phyloP scores from a whole-genome alignment of 2,888 invertebrate genomes.

The Lasiommata megera region DNA sequence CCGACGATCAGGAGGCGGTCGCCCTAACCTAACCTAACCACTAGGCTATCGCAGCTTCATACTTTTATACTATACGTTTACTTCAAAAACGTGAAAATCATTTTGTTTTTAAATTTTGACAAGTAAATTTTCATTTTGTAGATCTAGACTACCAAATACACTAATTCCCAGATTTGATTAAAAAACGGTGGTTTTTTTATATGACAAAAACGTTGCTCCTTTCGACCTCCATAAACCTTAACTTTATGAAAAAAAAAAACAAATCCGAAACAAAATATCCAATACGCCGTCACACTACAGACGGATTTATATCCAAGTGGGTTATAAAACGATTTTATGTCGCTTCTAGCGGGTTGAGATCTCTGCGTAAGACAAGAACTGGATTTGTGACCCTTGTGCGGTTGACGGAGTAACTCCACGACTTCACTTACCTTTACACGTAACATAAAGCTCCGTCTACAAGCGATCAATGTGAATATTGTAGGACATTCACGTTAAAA shows the following conservation, averaged over 20 bases:
- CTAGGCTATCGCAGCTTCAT: too few relatives aligned
- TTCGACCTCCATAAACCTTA: neutral
- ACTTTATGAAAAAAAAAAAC: conserved; percentile 17
- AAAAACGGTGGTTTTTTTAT: too few relatives aligned
- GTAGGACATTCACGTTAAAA: too few relatives aligned
- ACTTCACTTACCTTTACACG: conserved; percentile 29
- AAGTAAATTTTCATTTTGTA: too few relatives aligned
- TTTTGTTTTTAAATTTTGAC: too few relatives aligned
- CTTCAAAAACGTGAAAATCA: too few relatives aligned
- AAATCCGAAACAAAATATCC: conserved; percentile 22
- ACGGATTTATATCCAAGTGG: conserved; percentile 30
- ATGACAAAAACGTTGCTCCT: neutral
- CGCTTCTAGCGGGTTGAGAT: conserved; percentile 38
- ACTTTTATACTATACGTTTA: too few relatives aligned
- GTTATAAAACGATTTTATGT: conserved; percentile 36
- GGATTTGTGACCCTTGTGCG: conserved; percentile 53
- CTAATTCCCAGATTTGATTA: too few relatives aligned
- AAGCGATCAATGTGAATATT: too few relatives aligned
- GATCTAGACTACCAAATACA: too few relatives aligned
- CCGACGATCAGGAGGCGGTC: too few relatives aligned
- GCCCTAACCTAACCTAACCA: too few relatives aligned
- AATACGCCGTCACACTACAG: conserved; percentile 22
- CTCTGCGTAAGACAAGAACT: conserved; percentile 49
- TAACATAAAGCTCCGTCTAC: neutral
- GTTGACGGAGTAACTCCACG: conserved; percentile 35